Base-by-base conservation (phyloP, 2,113 vertebrate species). In the Camelus bactrianus region DNA sequence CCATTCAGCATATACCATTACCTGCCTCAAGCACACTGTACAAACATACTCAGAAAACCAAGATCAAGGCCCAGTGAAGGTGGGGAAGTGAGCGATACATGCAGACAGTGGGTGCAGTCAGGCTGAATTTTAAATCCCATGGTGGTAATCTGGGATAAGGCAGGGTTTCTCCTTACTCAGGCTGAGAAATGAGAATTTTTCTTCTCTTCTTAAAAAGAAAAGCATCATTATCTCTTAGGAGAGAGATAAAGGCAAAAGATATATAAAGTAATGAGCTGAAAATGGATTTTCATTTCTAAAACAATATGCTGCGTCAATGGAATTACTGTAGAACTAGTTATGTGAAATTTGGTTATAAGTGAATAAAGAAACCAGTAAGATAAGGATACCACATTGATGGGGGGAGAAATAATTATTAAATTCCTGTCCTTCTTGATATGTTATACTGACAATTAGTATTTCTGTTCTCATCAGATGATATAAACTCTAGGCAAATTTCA, bases 221-320 rank as follows among this genome's bases (percentile, higher is more conserved):
- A 62, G 46, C 35, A 69, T 62, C 52, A 16, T 73, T 73, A 58
- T 69, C 70, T 94, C 92, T 91, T 86, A 83, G 67, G 26, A 80
- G 48, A 94, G 16, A 91, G 50, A 96, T 91, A 97, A 96, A 95
- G 28, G 52, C 77, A 62, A 97, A 96, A 97, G 91, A 91, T 69
- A 85, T 58, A 76, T 60, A 91, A 95, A 92, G 48, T 80, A 65
- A 62, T 91, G 35, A 94, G 30, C 24, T 97, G 82, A 93, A 96
- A 93, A 64, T 96, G 58, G 13, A 76, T 84, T 96, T 93, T 83
- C 28, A 86, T 86, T 86, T 80, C 30, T 80, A 30, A 60, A 69
- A 93, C 70, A 91, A 83, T 70, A 6, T 80, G 8, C n/a, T 77
- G 15, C 56, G 73, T 93, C 91, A 89, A 42, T 12, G 17, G 22